Conservation (phyloP, 1,140 invertebrate species). For the Arctopsyche grandis region DNA sequence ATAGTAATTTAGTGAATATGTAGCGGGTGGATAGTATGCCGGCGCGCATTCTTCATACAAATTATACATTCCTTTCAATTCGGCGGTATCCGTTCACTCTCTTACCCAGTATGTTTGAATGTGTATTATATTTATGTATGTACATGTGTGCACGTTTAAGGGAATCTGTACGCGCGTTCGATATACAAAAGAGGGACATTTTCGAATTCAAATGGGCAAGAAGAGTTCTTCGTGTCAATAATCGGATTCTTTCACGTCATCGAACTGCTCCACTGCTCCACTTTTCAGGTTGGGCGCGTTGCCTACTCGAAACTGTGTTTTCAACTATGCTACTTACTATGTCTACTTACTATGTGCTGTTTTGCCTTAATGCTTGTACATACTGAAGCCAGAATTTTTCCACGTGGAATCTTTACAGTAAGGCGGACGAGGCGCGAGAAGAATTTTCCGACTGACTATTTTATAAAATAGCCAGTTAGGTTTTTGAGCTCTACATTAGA, state of each 20-base stretch:
- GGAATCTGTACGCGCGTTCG: slow-evolving; percentile 8
- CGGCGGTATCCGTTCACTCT: slow-evolving; percentile 20
- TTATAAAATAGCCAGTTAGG: no score
- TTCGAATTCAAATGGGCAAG: slow-evolving; percentile 31
- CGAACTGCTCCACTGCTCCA: slow-evolving; percentile 33
- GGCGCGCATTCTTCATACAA: slow-evolving; percentile 45
- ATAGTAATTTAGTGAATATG: slow-evolving; percentile 34
- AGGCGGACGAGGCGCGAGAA: neutral
- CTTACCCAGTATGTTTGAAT: slow-evolving; percentile 17
- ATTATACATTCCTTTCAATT: slow-evolving; percentile 46
- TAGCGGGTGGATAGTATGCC: slow-evolving; percentile 29
- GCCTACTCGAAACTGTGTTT: slow-evolving; percentile 2
- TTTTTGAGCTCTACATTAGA: no score
- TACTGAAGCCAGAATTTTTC: slow-evolving; percentile 11
- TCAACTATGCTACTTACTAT: no score
- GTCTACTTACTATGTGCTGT: no score
- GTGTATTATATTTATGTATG: neutral
- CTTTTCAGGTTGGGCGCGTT: slow-evolving; percentile 8
- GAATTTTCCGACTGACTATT: slow-evolving; percentile 13
- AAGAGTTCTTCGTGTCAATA: slow-evolving; percentile 22
- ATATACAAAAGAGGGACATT: neutral
- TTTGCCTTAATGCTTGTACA: no score
- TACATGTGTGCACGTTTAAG: neutral
- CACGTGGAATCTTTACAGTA: slow-evolving; percentile 3
- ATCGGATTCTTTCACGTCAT: slow-evolving; percentile 43